phyloP scores from a whole-genome alignment of 2,113 vertebrate species.

The Pachypanchax playfairii region DNA sequence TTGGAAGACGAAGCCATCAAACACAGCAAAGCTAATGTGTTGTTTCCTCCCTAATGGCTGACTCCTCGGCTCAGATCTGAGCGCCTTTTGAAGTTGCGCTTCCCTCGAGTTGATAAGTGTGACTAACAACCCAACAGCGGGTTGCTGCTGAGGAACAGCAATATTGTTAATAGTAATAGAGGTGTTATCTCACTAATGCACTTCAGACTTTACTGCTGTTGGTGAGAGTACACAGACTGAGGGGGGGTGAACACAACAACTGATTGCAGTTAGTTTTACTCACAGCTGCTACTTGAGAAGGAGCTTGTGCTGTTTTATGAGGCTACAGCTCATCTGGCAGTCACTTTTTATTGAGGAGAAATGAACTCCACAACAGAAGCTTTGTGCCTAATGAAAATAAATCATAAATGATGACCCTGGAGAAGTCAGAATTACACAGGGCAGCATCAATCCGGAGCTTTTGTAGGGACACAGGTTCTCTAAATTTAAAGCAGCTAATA shows the following conservation, averaged over 20 bases:
- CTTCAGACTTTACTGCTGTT: constrained; percentile 55
- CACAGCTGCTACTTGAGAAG: constrained; percentile 10
- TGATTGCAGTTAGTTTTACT: constrained; percentile 25
- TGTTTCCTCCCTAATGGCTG: constrained; percentile 54
- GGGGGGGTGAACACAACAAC: constrained; percentile 18
- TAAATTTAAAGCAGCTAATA: constrained; percentile 45
- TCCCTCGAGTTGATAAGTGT: constrained; percentile 56
- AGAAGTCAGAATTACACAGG: constrained; percentile 27
- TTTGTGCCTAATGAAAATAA: constrained; percentile 46
- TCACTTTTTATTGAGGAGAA: constrained; percentile 39
- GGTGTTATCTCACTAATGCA: constrained; percentile 64
- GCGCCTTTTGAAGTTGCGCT: constrained; percentile 50
- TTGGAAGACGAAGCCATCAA: constrained; percentile 45
- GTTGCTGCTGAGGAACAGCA: constrained; percentile 37
- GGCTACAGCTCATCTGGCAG: constrained; percentile 16
- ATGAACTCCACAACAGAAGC: constrained; percentile 46
- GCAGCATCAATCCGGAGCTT: constrained; percentile 8
- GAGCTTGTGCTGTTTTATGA: constrained; percentile 35
- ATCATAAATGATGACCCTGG: constrained; percentile 47
- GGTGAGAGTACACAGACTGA: background rate
- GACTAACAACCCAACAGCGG: constrained; percentile 53
- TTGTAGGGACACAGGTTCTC: constrained; percentile 43
- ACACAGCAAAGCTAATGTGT: constrained; percentile 51
- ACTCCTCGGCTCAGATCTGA: constrained; percentile 46
- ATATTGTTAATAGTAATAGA: constrained; percentile 67